phyloP scores from a whole-genome alignment of 2,888 invertebrate genomes.

The Gastrophysa polygoni region DNA sequence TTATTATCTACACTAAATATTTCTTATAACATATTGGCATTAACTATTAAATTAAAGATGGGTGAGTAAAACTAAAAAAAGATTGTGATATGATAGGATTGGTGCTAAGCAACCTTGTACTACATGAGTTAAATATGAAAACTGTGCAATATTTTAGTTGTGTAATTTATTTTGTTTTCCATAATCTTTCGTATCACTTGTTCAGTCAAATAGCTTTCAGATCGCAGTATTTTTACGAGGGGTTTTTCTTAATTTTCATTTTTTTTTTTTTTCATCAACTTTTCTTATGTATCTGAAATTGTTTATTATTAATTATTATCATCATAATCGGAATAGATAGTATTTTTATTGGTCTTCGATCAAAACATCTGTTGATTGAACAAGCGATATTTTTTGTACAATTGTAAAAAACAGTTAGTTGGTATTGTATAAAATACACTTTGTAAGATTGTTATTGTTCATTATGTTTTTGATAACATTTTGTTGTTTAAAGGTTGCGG shows the following conservation, averaged over 20 bases:
- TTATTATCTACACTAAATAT: slow-evolving; percentile 50
- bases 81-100: slow-evolving; percentile 60
- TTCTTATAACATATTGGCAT: slow-evolving; percentile 49
- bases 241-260: too few relatives aligned
- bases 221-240: neutral
- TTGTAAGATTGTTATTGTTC: slow-evolving; percentile 41
- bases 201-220: neutral
- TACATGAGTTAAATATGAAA: slow-evolving; percentile 41
- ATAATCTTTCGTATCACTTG: slow-evolving; percentile 9
- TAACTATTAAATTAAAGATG: slow-evolving; percentile 32
- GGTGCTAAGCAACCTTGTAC: slow-evolving; percentile 57
- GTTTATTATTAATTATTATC: neutral
- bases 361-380: slow-evolving; percentile 5
- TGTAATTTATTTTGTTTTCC: slow-evolving; percentile 36
- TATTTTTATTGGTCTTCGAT: neutral
- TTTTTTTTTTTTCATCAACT: neutral
- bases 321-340: neutral
- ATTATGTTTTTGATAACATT: slow-evolving; percentile 37
- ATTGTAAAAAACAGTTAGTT: slow-evolving; percentile 39
- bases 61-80: slow-evolving; percentile 43
- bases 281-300: neutral
- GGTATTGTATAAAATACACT: slow-evolving; percentile 37
- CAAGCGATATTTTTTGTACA: slow-evolving; percentile 37
- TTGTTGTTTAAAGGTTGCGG: slow-evolving; percentile 46
- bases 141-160: slow-evolving; percentile 58